A percentile compares a stretch with the other conserved stretches of the same genome.
Conservation (phyloP, 2,113 vertebrate species). For the Argyrosomus japonicus region DNA sequence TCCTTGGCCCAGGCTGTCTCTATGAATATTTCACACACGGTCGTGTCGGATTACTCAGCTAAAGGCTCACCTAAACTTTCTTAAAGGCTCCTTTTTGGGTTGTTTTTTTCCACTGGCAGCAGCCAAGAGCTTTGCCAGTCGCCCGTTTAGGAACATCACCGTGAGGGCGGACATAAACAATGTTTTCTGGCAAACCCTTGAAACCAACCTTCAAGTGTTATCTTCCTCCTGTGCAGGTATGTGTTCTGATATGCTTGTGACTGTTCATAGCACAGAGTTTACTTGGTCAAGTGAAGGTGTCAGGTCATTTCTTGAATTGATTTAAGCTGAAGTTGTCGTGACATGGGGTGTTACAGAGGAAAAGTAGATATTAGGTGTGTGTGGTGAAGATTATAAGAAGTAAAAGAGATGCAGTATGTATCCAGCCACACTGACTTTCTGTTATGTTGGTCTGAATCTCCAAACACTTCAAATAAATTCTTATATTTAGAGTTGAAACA, state of each 20-base stretch:
- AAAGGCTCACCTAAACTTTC: slow-evolving; percentile 51
- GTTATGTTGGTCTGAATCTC: too few species aligned
- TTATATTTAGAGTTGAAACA: background rate
- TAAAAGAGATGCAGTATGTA: background rate
- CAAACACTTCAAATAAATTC: background rate
- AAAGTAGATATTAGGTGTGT: background rate
- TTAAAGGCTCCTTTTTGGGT: slow-evolving; percentile 17
- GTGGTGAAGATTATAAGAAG: background rate
- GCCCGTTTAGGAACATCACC: slow-evolving; percentile 36
- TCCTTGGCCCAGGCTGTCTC: slow-evolving; percentile 16
- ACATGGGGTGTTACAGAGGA: background rate
- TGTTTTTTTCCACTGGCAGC: slow-evolving; percentile 40
- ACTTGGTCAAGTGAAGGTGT: background rate
- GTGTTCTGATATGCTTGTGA: background rate
- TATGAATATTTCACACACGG: slow-evolving; percentile 49
- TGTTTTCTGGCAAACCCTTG: slow-evolving; percentile 91
- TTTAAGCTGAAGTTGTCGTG: background rate
- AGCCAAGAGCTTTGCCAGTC: slow-evolving; percentile 29
- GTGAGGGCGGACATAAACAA: slow-evolving; percentile 74
- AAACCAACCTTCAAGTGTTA: slow-evolving; percentile 94
- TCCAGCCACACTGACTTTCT: too few species aligned
- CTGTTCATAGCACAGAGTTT: background rate
- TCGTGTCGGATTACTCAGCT: slow-evolving; percentile 26
- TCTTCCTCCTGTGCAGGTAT: slow-evolving; percentile 92
- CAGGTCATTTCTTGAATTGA: too few species aligned